Evolutionary conservation across 2,113 vertebrate species (phyloP).

Genomic region (Rafetus swinhoei): DNA sequence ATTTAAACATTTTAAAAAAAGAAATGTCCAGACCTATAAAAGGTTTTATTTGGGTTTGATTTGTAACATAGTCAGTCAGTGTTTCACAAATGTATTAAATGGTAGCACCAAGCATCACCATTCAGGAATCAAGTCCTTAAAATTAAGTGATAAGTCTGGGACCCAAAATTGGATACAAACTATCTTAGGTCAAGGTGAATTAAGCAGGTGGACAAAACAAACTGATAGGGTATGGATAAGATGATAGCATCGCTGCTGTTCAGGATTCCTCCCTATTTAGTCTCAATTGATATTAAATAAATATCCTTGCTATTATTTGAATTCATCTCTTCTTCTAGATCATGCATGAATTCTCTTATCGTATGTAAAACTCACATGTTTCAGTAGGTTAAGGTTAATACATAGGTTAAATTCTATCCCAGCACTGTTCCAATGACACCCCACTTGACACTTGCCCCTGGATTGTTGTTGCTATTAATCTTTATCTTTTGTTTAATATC

Average conservation of each 20-base stretch:
- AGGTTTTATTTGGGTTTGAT: not conserved
- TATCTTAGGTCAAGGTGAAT: not conserved
- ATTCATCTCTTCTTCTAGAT: not conserved
- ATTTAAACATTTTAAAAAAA: not conserved
- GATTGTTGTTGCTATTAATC: not conserved
- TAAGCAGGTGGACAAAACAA: not conserved
- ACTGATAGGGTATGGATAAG: not conserved
- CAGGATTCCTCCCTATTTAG: not conserved
- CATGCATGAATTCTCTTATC: not conserved
- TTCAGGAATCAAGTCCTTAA: not conserved
- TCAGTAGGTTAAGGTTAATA: not conserved
- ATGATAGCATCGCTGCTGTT: not conserved
- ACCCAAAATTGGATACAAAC: accelerated
- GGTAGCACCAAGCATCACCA: not conserved
- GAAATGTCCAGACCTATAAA: not conserved
- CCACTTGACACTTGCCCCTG: not conserved
- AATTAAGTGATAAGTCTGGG: not conserved
- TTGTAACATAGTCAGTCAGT: not conserved
- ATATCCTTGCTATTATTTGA: not conserved
- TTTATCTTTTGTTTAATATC: not conserved
- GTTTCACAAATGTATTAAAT: not conserved
- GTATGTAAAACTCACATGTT: not conserved
- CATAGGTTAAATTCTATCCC: not conserved
- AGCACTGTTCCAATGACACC: not conserved
- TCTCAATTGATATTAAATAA: not conserved